These are phyloP conservation scores for Pollenia griseotomentosa DNA, from an alignment of 2,888 invertebrate species.

Conservation along the genomic window DNA sequence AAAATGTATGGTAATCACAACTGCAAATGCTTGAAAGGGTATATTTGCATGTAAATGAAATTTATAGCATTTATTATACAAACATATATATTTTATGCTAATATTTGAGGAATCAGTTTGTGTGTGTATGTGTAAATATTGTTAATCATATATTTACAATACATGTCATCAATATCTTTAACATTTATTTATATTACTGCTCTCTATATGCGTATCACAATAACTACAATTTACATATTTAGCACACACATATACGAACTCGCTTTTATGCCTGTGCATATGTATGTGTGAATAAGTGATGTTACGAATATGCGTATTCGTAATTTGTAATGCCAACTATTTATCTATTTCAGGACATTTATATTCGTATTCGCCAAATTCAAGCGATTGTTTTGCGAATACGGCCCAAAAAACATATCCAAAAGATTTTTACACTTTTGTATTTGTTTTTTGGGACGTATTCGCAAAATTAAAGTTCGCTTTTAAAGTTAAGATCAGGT, in stretches of 20 bases:
- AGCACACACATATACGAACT: background rate
- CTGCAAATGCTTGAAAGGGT: background rate
- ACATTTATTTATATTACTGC: conserved; percentile 54
- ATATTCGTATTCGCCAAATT: no score
- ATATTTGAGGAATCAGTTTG: conserved; percentile 9
- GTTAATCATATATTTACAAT: background rate
- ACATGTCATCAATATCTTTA: conserved; percentile 68
- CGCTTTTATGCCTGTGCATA: background rate
- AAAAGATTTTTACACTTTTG: no score
- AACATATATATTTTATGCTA: background rate
- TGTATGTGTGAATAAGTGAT: no score
- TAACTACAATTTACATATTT: conserved; percentile 1
- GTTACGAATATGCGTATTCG: no score
- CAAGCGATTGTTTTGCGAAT: no score
- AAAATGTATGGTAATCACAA: conserved; percentile 35
- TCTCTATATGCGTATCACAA: conserved; percentile 7
- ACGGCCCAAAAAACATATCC: no score
- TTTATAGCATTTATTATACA: background rate
- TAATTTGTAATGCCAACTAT: no score
- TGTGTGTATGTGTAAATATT: conserved; percentile 11
- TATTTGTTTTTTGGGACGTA: no score
- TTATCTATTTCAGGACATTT: no score
- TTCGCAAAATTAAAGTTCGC: no score
- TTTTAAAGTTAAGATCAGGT: no score
- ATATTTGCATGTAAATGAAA: conserved; percentile 35